phyloP scores from a whole-genome alignment of 2,888 invertebrate genomes.

The Pollenia amentaria region DNA sequence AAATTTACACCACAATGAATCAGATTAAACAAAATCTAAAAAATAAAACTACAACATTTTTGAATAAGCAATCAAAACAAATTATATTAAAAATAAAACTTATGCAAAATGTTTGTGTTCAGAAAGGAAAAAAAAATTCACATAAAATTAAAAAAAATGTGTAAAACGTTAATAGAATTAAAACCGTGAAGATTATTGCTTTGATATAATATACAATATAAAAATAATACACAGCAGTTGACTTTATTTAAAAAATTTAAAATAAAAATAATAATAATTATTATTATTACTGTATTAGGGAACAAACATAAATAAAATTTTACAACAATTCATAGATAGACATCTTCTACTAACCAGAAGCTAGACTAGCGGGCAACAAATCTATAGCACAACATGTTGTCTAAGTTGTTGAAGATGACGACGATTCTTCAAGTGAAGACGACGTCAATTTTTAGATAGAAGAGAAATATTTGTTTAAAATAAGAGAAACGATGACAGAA shows the following conservation, averaged over 20 bases:
- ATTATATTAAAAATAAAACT: slow-evolving; percentile 13
- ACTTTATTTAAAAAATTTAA: too few species aligned
- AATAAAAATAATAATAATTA: neutral
- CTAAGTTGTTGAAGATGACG: slow-evolving; percentile 33
- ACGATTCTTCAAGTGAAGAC: slow-evolving; percentile 40
- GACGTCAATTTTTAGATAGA: slow-evolving; percentile 44
- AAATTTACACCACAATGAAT: slow-evolving; percentile 6
- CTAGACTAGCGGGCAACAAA: slow-evolving; percentile 51
- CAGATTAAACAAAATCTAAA: slow-evolving; percentile 11
- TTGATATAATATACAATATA: neutral
- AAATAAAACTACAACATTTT: neutral
- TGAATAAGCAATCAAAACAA: slow-evolving; percentile 3
- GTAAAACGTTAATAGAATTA: slow-evolving; percentile 25
- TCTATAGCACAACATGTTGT: slow-evolving; percentile 66
- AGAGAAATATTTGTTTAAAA: neutral
- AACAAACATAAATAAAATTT: neutral
- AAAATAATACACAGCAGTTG: neutral
- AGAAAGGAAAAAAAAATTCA: neutral
- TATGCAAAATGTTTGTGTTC: slow-evolving; percentile 11
- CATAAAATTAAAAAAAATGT: neutral
- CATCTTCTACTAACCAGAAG: slow-evolving; percentile 59
- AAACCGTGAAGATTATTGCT: slow-evolving; percentile 8
- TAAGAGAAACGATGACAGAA: slow-evolving; percentile 3
- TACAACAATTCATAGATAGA: neutral
- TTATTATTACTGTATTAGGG: neutral